Conservation (phyloP, 2,888 invertebrate genomes). For the Caenorhabditis macrosperma region DNA sequence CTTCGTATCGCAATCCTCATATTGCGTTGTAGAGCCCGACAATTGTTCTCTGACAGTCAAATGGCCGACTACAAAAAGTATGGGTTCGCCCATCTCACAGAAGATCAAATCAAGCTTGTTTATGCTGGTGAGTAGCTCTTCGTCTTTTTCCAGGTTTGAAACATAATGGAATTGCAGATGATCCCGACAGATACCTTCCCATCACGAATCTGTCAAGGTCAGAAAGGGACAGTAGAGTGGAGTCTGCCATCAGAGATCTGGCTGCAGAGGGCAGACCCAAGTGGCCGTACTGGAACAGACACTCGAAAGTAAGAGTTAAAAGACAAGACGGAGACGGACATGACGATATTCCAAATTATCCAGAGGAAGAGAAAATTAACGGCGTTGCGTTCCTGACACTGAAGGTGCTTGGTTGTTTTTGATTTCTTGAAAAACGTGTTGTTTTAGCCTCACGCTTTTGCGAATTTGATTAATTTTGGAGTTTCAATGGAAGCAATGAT, state of each 20-base stretch:
- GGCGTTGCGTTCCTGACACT: slow-evolving; percentile 63
- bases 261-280: slow-evolving; percentile 58
- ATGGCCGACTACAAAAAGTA: slow-evolving; percentile 57
- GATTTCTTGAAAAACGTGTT: background rate
- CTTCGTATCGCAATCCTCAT: background rate
- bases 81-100: slow-evolving; percentile 67
- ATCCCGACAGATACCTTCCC: slow-evolving; percentile 21
- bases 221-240: slow-evolving; percentile 61
- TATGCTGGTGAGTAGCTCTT: slow-evolving; percentile 54
- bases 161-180: slow-evolving; percentile 13
- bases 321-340: slow-evolving; percentile 32
- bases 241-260: slow-evolving; percentile 65
- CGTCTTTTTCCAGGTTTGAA: background rate
- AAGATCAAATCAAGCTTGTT: slow-evolving; percentile 65
- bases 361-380: slow-evolving; percentile 49
- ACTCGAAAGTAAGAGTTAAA: slow-evolving; percentile 16
- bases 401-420: slow-evolving; percentile 20
- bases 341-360: slow-evolving; percentile 41
- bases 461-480: slow-evolving; percentile 69
- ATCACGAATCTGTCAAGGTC: slow-evolving; percentile 46
- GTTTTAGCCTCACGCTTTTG: slow-evolving; percentile 70
- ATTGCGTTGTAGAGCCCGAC: slow-evolving; percentile 50
- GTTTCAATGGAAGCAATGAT: slow-evolving; percentile 70
- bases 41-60: slow-evolving; percentile 62
- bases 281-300: slow-evolving; percentile 59